phyloP scores from a whole-genome alignment of 2,797 vertebrate genomes.

The Adrianichthys oophorus region DNA sequence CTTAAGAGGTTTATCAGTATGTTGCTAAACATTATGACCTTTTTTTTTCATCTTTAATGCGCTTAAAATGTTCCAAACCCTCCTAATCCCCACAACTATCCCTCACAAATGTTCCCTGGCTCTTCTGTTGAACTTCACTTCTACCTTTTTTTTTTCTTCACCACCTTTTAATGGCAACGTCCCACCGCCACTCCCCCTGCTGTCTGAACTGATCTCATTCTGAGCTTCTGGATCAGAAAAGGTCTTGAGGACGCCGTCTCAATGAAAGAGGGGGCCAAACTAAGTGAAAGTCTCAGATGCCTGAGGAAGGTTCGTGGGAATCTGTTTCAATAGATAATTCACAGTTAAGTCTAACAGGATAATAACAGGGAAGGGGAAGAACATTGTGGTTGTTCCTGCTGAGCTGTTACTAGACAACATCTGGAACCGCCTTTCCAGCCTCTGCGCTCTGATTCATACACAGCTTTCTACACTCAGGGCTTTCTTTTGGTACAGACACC shows the following conservation, averaged over 20 bases:
- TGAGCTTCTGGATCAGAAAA: conserved; percentile 26
- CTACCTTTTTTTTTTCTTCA: conserved; percentile 38
- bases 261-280: background rate
- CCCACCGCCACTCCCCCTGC: conserved; percentile 2
- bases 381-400: conserved; percentile 48
- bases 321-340: conserved; percentile 38
- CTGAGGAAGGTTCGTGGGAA: conserved; percentile 29
- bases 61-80: conserved; percentile 84
- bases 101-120: conserved; percentile 80
- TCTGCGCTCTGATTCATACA: conserved; percentile 25
- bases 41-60: conserved; percentile 84
- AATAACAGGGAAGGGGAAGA: conserved; percentile 41
- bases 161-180: background rate
- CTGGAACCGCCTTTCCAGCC: conserved; percentile 20
- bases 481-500: background rate
- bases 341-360: conserved; percentile 45
- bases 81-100: conserved; percentile 79
- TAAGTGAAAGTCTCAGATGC: conserved; percentile 2
- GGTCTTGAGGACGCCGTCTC: conserved; percentile 25
- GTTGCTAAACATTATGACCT: conserved; percentile 87
- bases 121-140: conserved; percentile 78
- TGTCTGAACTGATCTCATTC: conserved; percentile 45
- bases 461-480: background rate
- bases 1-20: conserved; percentile 86
- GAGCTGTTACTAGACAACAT: conserved; percentile 34